A percentile compares a stretch with the other conserved stretches of the same genome.
Evolutionary conservation across 2,113 vertebrate genomes (phyloP).

Genomic region (Carassius gibelio): DNA sequence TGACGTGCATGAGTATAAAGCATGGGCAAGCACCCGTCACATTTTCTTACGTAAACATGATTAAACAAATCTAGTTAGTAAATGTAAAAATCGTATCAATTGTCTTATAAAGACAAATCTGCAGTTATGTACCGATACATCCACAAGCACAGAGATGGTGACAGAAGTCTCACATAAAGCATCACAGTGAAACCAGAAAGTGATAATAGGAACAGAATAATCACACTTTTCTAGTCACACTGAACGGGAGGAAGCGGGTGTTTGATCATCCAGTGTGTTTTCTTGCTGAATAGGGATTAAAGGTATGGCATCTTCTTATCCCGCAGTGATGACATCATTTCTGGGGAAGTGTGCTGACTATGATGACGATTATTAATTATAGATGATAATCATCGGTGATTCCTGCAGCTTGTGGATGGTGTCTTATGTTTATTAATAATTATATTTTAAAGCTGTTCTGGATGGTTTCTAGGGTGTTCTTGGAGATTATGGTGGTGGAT

Average conservation of each 20-base stretch:
- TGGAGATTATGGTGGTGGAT: neutral
- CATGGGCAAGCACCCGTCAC: too few relatives aligned
- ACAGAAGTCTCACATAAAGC: neutral
- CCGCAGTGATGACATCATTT: neutral
- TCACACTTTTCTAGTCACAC: neutral
- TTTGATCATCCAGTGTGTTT: neutral
- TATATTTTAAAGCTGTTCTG: neutral
- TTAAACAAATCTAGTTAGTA: too few relatives aligned
- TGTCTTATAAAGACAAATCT: neutral
- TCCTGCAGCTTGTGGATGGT: neutral
- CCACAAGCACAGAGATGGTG: neutral
- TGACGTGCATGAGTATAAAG: too few relatives aligned
- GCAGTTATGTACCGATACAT: neutral
- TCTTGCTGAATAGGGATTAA: neutral
- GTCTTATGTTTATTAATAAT: neutral
- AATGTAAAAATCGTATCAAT: too few relatives aligned
- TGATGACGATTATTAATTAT: neutral
- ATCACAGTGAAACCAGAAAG: neutral
- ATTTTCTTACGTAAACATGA: too few relatives aligned
- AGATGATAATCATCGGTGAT: neutral
- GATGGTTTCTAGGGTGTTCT: neutral
- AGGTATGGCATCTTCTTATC: neutral
- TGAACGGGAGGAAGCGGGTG: neutral
- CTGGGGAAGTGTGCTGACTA: slow-evolving; percentile 1
- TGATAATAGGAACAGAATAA: neutral